Percentiles rank a stretch among this genome's conserved stretches.
Conservation (phyloP, 53 echinoderm and acorn worm genomes). For the Zoroaster sp. region DNA sequence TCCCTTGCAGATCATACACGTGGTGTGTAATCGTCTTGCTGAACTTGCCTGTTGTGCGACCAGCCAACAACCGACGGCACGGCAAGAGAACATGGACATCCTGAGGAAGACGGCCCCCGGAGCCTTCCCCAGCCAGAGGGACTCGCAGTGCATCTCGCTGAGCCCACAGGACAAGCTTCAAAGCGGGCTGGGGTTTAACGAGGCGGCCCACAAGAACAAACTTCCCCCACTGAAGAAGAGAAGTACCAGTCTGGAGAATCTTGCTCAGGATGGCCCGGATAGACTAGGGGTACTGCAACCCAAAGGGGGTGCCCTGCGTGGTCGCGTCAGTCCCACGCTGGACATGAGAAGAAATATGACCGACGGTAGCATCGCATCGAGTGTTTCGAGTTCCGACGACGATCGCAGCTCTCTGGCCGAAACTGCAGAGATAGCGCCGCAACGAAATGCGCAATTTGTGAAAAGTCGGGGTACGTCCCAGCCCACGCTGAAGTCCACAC, state of each 20-base stretch:
- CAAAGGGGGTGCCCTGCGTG: background rate
- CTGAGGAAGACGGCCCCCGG: conserved; percentile 58
- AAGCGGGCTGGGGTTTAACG: background rate
- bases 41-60: conserved; percentile 60
- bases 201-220: background rate
- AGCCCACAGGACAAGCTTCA: background rate
- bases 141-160: background rate
- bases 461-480: background rate
- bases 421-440: background rate
- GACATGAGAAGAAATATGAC: conserved; percentile 42
- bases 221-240: conserved; percentile 23
- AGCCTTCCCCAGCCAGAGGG: conserved; percentile 51
- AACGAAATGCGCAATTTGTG: background rate
- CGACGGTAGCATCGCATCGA: conserved; percentile 17
- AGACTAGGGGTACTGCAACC: background rate
- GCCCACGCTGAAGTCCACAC: background rate
- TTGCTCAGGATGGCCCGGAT: conserved; percentile 3
- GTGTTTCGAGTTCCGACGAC: conserved; percentile 67
- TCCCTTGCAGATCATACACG: conserved; percentile 74
- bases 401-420: conserved; percentile 14
- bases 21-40: conserved; percentile 71
- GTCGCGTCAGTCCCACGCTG: conserved; percentile 31
- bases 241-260: conserved; percentile 33
- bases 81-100: conserved; percentile 40
- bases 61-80: background rate